Percentiles rank a stretch among this genome's conserved stretches.
phyloP scores from a whole-genome alignment of 2,113 vertebrate species.

The Shinisaurus crocodilurus region DNA sequence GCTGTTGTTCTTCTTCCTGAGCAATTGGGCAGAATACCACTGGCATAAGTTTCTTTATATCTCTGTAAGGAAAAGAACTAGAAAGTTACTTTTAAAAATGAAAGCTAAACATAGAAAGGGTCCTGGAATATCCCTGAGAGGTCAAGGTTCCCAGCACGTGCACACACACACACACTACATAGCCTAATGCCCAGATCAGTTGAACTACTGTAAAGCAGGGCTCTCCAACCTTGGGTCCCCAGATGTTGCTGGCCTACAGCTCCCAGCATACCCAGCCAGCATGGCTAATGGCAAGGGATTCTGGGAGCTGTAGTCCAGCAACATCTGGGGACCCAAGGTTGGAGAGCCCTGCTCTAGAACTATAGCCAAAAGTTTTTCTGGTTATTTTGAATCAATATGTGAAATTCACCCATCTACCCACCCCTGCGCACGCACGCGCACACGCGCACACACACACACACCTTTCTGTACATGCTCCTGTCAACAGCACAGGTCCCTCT shows the following conservation, averaged over 20 bases:
- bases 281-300: no score
- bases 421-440: no score
- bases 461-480: no score
- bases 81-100: background rate
- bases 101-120: background rate
- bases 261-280: no score
- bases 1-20: background rate
- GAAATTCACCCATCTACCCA: background rate
- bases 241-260: no score
- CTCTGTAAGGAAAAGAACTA: background rate
- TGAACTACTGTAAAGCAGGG: no score
- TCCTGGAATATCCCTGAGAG: background rate
- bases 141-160: background rate
- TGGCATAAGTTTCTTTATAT: background rate
- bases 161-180: background rate
- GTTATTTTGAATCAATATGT: background rate
- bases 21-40: background rate
- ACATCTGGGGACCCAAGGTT: no score
- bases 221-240: no score
- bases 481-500: no score
- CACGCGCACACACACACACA: no score
- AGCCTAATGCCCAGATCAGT: no score
- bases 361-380: background rate
- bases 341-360: background rate
- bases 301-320: no score